These are phyloP conservation scores for Zootermopsis nevadensis DNA, from an alignment of 2,888 invertebrate genomes.

Conservation along the genomic window DNA sequence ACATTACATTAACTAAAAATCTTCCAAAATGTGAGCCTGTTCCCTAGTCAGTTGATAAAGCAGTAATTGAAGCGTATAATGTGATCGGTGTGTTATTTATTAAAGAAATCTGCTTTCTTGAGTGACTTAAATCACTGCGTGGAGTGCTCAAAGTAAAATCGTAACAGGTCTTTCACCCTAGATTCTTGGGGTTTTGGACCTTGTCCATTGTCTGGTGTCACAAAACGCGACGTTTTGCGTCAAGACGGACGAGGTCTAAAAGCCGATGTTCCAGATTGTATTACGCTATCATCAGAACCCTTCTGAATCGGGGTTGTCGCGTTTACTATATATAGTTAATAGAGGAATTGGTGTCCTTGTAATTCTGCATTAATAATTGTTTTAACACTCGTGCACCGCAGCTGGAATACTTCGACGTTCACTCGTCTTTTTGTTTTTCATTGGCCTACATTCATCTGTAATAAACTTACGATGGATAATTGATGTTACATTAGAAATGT, in stretches of 20 bases:
- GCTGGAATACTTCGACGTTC: neutral
- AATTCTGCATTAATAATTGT: conserved; percentile 6
- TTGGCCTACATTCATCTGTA: conserved; percentile 18
- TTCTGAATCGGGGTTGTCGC: too few relatives aligned
- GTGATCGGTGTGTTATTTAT: conserved; percentile 9
- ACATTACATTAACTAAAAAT: neutral
- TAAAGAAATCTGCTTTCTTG: conserved; percentile 16
- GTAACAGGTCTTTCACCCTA: too few relatives aligned
- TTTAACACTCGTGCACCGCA: neutral
- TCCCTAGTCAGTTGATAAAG: conserved; percentile 44
- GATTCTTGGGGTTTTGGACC: too few relatives aligned
- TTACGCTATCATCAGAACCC: too few relatives aligned
- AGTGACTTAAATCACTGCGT: conserved; percentile 5
- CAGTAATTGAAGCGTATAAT: neutral
- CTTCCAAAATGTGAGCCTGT: conserved; percentile 37
- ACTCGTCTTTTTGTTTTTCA: neutral
- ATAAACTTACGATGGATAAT: neutral
- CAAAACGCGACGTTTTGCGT: too few relatives aligned
- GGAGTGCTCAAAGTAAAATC: conserved; percentile 33
- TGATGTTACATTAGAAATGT: neutral
- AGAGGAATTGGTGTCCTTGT: neutral
- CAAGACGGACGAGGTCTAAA: too few relatives aligned
- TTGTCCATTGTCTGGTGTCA: too few relatives aligned
- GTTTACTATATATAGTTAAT: neutral
- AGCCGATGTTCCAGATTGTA: too few relatives aligned